phyloP scores from a whole-genome alignment of 1,140 invertebrate genomes.

The Drosophila nigromelanica region DNA sequence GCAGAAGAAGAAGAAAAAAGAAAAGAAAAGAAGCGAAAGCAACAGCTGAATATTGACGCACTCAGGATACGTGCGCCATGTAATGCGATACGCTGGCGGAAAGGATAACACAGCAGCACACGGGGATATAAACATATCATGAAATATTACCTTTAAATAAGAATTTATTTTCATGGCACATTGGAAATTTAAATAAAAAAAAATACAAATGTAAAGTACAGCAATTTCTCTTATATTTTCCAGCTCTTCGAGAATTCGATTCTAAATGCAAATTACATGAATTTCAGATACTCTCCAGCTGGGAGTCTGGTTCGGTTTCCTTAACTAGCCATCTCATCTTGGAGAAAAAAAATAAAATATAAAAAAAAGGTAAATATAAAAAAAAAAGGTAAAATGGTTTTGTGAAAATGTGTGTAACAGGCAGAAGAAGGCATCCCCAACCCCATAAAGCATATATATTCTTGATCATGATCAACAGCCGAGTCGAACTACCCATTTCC shows the following conservation, averaged over 20 bases:
- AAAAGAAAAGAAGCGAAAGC: background rate
- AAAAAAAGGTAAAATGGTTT: too few species aligned
- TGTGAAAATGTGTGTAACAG: too few species aligned
- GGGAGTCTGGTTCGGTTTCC: too few species aligned
- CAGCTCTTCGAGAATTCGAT: background rate
- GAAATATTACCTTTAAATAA: slow-evolving; percentile 66
- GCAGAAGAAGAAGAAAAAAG: too few species aligned
- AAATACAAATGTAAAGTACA: background rate
- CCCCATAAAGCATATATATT: too few species aligned
- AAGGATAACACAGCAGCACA: slow-evolving; percentile 12
- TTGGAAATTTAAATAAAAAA: slow-evolving; percentile 58
- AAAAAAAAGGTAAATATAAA: too few species aligned
- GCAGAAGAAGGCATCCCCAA: too few species aligned
- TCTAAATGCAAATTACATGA: background rate
- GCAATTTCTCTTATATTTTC: background rate
- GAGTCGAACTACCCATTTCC: too few species aligned
- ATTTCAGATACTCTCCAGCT: too few species aligned
- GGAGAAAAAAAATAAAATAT: too few species aligned
- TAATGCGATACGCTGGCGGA: slow-evolving; percentile 54
- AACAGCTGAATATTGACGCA: slow-evolving; percentile 49
- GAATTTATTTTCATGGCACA: slow-evolving; percentile 54
- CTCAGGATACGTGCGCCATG: slow-evolving; percentile 26
- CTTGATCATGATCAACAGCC: too few species aligned
- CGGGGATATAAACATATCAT: slow-evolving; percentile 12
- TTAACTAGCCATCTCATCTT: too few species aligned